Conservation (phyloP, 2,797 vertebrate species). For the Myotis vivesi region DNA sequence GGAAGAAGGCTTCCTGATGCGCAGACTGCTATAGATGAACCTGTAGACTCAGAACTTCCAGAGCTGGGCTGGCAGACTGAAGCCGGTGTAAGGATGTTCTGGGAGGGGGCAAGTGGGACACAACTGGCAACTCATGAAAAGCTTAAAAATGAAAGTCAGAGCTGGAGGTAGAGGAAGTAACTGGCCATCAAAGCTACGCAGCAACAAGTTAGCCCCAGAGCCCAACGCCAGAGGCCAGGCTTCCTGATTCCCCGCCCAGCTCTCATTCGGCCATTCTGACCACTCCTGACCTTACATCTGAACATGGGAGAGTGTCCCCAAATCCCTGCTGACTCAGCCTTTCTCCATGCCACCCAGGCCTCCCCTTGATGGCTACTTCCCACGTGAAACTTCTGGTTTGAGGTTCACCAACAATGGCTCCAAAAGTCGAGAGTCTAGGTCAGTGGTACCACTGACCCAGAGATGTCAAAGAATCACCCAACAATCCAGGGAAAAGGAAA, state of each 20-base stretch:
- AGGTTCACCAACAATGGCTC: constrained; percentile 1
- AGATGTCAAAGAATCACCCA: background rate
- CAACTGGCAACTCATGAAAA: background rate
- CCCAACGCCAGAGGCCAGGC: rapidly evolving
- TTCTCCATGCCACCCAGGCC: background rate
- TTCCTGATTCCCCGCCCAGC: background rate
- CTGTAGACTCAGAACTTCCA: background rate
- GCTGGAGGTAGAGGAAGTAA: background rate
- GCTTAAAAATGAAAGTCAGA: background rate
- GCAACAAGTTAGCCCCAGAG: background rate
- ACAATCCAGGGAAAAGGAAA: background rate
- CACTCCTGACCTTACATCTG: background rate
- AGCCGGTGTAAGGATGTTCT: background rate
- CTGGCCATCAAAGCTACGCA: background rate
- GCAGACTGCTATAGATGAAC: background rate
- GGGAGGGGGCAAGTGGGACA: background rate
- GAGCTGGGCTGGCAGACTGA: background rate
- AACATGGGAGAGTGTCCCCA: rapidly evolving
- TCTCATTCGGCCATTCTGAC: rapidly evolving
- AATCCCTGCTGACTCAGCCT: background rate
- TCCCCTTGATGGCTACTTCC: background rate
- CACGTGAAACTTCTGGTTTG: background rate
- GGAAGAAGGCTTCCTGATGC: background rate
- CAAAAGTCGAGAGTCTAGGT: background rate
- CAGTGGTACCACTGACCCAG: background rate